These are phyloP conservation scores for Globodera rostochiensis DNA, from an alignment of 1,140 invertebrate species.

Conservation along the genomic window DNA sequence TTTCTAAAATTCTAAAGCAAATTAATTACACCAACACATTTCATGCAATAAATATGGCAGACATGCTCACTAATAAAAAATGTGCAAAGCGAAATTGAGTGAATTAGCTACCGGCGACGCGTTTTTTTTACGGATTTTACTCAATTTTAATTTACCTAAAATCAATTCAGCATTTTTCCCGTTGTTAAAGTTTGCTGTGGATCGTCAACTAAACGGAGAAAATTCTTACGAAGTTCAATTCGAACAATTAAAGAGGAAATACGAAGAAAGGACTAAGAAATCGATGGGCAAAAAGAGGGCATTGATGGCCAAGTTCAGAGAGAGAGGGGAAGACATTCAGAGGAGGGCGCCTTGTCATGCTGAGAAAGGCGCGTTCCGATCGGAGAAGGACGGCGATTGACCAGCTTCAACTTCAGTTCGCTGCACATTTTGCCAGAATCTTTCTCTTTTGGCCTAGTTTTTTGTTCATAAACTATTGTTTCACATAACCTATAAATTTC, in stretches of 20 bases:
- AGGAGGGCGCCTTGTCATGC: not conserved
- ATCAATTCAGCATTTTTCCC: not conserved
- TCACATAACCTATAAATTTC: not conserved
- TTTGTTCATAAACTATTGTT: not conserved
- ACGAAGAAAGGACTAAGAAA: constrained; percentile 11
- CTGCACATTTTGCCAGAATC: too few relatives aligned
- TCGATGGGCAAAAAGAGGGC: not conserved
- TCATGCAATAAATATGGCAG: too few relatives aligned
- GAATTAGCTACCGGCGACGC: too few relatives aligned
- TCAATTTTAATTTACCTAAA: not conserved
- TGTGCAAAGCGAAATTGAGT: too few relatives aligned
- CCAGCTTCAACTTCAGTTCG: not conserved
- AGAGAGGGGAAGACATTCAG: not conserved
- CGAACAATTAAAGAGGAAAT: constrained; percentile 1
- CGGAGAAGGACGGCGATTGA: not conserved
- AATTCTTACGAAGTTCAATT: constrained; percentile 23
- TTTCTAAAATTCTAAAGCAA: not conserved
- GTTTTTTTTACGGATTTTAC: too few relatives aligned
- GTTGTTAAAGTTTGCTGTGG: constrained; percentile 9
- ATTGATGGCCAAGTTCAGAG: not conserved
- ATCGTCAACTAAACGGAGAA: constrained; percentile 19
- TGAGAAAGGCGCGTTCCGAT: not conserved
- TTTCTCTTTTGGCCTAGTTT: too few relatives aligned
- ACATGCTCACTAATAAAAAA: too few relatives aligned
- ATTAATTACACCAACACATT: too few relatives aligned